These are phyloP conservation scores for Zhuqinia jingwanae DNA, from an alignment of 2,888 invertebrate genomes.

Conservation along the genomic window DNA sequence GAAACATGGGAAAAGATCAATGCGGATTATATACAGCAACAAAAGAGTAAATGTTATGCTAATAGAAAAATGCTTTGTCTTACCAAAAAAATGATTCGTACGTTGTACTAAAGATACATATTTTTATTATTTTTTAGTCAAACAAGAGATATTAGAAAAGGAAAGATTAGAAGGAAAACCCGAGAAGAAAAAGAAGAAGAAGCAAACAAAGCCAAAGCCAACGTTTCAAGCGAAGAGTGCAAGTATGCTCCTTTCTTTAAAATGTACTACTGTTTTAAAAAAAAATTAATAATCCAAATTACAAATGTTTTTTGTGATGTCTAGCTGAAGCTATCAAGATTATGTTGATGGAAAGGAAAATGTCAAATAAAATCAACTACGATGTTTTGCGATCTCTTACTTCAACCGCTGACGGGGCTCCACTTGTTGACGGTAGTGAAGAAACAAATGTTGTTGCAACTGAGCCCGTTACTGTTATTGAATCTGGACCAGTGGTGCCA, in stretches of 20 bases:
- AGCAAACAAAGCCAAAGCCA: slow-evolving; percentile 80
- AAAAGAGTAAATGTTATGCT: slow-evolving; percentile 87
- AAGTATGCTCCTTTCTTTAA: slow-evolving; percentile 81
- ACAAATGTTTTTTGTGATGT: slow-evolving; percentile 26
- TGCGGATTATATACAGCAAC: slow-evolving; percentile 91
- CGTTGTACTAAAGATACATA: too few relatives aligned
- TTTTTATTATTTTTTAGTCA: slow-evolving; percentile 83
- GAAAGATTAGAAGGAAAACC: slow-evolving; percentile 94
- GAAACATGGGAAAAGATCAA: slow-evolving; percentile 94
- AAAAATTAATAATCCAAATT: too few relatives aligned
- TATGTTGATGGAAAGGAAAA: slow-evolving; percentile 96
- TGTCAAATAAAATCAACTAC: slow-evolving; percentile 98
- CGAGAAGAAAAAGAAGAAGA: slow-evolving; percentile 88
- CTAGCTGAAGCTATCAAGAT: slow-evolving; percentile 97
- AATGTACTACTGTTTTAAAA: too few relatives aligned
- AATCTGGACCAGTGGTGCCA: slow-evolving; percentile 78
- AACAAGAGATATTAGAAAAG: slow-evolving; percentile 89
- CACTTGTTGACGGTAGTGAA: background rate
- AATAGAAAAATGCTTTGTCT: too few relatives aligned
- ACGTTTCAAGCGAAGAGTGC: slow-evolving; percentile 80
- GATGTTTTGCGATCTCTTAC: slow-evolving; percentile 93
- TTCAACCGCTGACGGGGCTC: slow-evolving; percentile 14
- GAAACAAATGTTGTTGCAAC: slow-evolving; percentile 25
- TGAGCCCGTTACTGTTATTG: slow-evolving; percentile 76
- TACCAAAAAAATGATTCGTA: too few relatives aligned